A percentile compares a stretch with the other conserved stretches of the same genome.
Conservation (phyloP, 2,797 vertebrate genomes). For the Florisuga fusca region DNA sequence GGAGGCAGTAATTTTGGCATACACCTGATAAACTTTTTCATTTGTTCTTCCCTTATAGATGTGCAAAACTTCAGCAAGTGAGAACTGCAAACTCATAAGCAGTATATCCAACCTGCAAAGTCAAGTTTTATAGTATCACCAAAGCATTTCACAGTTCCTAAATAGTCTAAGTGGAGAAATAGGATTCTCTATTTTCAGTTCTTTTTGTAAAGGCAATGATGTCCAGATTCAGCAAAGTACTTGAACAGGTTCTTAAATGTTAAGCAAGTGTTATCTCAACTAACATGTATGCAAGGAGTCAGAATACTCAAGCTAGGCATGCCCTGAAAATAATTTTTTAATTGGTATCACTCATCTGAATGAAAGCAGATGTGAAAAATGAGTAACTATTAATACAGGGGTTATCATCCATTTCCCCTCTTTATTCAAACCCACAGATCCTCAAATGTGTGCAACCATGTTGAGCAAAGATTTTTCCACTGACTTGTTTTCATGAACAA, state of each 20-base stretch:
- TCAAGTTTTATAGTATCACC: neutral
- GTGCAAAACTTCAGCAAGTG: neutral
- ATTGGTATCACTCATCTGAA: neutral
- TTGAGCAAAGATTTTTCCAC: neutral
- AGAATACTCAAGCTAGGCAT: neutral
- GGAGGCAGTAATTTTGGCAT: neutral
- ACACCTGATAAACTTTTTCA: neutral
- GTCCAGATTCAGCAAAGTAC: neutral
- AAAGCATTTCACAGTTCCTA: conserved; percentile 12
- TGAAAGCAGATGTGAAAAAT: neutral
- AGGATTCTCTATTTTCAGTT: neutral
- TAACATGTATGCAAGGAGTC: neutral
- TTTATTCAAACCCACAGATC: neutral
- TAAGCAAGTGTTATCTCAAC: neutral
- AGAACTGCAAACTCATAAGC: neutral
- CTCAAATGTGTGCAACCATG: neutral
- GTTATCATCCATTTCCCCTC: neutral
- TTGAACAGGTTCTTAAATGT: neutral
- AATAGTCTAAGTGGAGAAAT: neutral
- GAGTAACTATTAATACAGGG: neutral
- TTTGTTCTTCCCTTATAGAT: neutral
- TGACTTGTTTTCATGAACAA: neutral
- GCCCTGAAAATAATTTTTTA: neutral
- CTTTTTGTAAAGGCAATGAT: neutral
- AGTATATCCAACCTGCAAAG: neutral